Evolutionary conservation across 2,113 vertebrate species (phyloP).

Genomic region (Prietella phreatophila): DNA sequence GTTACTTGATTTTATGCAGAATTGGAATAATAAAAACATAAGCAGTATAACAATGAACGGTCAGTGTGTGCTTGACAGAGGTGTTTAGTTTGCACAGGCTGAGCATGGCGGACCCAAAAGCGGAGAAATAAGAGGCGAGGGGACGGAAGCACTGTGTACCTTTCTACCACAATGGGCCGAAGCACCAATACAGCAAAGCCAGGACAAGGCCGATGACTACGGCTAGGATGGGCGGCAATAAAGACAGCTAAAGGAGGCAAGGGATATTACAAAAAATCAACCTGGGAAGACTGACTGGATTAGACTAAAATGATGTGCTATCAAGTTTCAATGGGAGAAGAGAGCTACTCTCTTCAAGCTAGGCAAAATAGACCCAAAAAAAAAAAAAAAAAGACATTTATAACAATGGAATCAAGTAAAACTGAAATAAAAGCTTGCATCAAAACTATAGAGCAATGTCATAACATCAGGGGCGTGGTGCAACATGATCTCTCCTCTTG

Average conservation of each 20-base stretch:
- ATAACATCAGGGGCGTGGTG: not conserved
- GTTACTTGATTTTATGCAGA: slow-evolving; percentile 11
- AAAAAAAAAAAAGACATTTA: not conserved
- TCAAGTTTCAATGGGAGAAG: not conserved
- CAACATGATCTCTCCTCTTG: slow-evolving; percentile 30
- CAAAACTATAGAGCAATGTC: not conserved
- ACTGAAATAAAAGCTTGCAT: not conserved
- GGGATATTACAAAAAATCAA: slow-evolving; percentile 95
- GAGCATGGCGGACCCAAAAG: slow-evolving; percentile 36
- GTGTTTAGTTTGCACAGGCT: slow-evolving; percentile 39
- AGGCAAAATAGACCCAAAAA: not conserved
- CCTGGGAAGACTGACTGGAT: slow-evolving; percentile 47
- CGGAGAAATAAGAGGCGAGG: slow-evolving; percentile 16
- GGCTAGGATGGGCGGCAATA: slow-evolving; percentile 98
- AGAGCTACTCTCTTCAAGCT: slow-evolving; percentile 4
- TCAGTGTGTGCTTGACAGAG: slow-evolving; percentile 12
- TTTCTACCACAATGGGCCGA: slow-evolving; percentile 99
- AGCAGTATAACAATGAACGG: slow-evolving; percentile 17
- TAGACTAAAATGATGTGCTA: slow-evolving; percentile 1
- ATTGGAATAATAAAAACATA: slow-evolving; percentile 13
- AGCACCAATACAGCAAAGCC: slow-evolving; percentile 99
- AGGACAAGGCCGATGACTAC: slow-evolving; percentile 98
- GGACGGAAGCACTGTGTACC: slow-evolving; percentile 89
- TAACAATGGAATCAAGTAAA: slow-evolving; percentile 16
- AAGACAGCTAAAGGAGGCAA: slow-evolving; percentile 98